Conservation (phyloP, 1,140 invertebrate genomes). For the Phocides pigmalion region DNA sequence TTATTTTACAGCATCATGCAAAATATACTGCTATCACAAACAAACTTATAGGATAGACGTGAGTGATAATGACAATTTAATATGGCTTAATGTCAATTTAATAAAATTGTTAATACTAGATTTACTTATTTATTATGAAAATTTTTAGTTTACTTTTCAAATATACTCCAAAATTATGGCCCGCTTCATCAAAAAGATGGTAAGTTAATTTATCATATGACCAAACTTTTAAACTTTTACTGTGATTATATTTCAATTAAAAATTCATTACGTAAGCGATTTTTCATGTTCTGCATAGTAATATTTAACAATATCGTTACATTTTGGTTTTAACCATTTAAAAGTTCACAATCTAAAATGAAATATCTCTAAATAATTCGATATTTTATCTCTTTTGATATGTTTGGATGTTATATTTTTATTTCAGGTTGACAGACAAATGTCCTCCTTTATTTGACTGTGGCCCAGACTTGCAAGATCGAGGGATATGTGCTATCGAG, state of each 20-base stretch:
- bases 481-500: constrained; percentile 57
- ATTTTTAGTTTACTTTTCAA: constrained; percentile 14
- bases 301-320: too few species aligned
- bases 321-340: too few species aligned
- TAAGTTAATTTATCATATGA: constrained; percentile 2
- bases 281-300: too few species aligned
- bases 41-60: neutral
- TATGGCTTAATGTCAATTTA: constrained; percentile 3
- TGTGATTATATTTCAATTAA: neutral
- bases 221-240: too few species aligned
- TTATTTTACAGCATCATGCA: too few species aligned
- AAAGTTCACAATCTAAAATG: too few species aligned
- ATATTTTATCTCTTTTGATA: too few species aligned
- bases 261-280: neutral
- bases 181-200: constrained; percentile 8
- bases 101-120: neutral
- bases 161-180: constrained; percentile 6
- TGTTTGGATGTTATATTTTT: neutral
- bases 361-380: neutral
- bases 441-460: constrained; percentile 50
- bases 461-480: constrained; percentile 59
- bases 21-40: too few species aligned
- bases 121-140: constrained; percentile 20
- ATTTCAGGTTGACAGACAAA: constrained; percentile 51
- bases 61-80: constrained; percentile 4